Conservation (phyloP, 2,113 vertebrate species). For the Neolamprologus sp. region DNA sequence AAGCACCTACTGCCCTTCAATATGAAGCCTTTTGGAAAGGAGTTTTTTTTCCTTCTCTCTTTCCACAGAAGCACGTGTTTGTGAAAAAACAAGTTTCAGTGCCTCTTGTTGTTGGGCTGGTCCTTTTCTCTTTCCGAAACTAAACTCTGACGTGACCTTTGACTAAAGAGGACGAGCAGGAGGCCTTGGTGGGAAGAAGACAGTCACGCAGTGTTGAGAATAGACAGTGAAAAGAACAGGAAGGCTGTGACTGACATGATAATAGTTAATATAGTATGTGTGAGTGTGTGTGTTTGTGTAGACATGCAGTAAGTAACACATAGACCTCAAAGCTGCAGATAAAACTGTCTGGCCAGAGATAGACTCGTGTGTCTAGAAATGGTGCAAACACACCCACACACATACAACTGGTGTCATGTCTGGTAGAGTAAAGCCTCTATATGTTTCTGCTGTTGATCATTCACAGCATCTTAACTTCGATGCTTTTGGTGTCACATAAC, state of each 20-base stretch:
- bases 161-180: not conserved
- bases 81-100: not conserved
- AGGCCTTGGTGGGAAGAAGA: not conserved
- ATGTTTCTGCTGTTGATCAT: not conserved
- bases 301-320: not conserved
- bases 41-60: not conserved
- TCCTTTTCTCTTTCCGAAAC: not conserved
- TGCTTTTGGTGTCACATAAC: not conserved
- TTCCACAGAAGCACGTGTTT: not conserved
- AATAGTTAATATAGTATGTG: not conserved
- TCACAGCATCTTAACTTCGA: not conserved
- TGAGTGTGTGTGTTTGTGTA: not conserved
- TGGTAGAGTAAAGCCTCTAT: not conserved
- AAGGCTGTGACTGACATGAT: not conserved
- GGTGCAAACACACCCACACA: not conserved
- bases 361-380: not conserved
- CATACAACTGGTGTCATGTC: not conserved
- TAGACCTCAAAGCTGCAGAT: not conserved
- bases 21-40: not conserved
- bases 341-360: not conserved
- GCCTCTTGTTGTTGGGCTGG: not conserved
- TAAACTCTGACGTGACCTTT: not conserved
- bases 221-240: not conserved
- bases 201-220: not conserved
- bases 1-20: not conserved